These are phyloP conservation scores for Steinernema khuongi DNA, from an alignment of 1,140 invertebrate genomes.

Conservation along the genomic window DNA sequence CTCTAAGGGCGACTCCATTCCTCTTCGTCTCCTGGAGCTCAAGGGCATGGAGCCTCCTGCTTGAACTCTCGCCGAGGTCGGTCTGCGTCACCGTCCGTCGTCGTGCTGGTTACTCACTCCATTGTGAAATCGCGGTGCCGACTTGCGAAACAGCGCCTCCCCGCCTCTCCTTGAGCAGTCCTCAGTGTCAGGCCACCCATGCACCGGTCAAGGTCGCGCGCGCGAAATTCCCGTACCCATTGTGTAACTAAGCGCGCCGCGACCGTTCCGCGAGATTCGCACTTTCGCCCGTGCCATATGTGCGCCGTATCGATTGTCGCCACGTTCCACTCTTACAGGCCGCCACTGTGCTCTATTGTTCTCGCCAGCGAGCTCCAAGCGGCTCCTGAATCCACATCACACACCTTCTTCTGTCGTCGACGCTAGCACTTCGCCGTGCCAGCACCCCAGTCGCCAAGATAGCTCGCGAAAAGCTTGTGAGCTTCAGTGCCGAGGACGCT, in stretches of 20 bases:
- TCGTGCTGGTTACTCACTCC: too few species aligned
- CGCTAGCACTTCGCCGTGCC: neutral
- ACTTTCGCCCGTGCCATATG: neutral
- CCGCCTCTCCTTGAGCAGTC: neutral
- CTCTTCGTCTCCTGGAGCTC: too few species aligned
- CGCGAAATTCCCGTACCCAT: conserved; percentile 13
- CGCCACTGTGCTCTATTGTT: neutral
- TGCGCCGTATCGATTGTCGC: neutral
- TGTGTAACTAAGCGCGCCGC: neutral
- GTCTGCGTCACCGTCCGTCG: too few species aligned
- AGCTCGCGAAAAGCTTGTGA: conserved; percentile 11
- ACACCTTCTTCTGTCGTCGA: neutral
- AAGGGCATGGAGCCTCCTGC: too few species aligned
- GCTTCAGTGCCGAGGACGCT: conserved; percentile 16
- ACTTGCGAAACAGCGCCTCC: neutral
- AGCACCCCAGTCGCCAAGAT: neutral
- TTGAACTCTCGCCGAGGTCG: too few species aligned
- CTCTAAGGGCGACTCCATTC: too few species aligned
- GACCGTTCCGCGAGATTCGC: neutral
- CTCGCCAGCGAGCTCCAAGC: neutral
- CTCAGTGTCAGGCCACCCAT: too few species aligned
- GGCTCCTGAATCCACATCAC: neutral
- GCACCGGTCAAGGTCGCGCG: too few species aligned
- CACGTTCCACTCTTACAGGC: neutral
- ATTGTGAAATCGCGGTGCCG: too few species aligned